Conservation (phyloP, 2,113 vertebrate species). For the Vidua macroura region DNA sequence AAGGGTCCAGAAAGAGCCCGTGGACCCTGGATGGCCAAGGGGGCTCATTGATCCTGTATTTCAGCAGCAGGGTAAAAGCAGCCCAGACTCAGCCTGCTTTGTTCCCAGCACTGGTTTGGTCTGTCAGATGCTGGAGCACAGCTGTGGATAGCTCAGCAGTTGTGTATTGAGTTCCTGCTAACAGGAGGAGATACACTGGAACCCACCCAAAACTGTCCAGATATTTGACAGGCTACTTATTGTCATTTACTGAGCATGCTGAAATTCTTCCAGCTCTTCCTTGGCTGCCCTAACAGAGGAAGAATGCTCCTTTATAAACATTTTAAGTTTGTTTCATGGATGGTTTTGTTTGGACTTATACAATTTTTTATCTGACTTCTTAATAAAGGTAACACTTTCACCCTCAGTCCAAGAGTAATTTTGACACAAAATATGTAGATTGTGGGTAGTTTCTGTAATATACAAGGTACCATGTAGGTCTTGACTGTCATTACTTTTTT, state of each 20-base stretch:
- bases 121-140: not conserved
- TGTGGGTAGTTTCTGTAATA: not conserved
- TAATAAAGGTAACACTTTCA: not conserved
- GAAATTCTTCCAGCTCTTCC: not conserved
- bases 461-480: rapidly evolving
- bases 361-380: not conserved
- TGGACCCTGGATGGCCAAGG: rapidly evolving
- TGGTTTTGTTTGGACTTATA: not conserved
- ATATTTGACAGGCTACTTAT: not conserved
- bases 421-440: no score
- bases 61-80: not conserved
- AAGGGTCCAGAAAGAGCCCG: rapidly evolving
- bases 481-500: not conserved
- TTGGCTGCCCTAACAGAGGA: not conserved
- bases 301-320: not conserved
- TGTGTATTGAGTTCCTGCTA: not conserved
- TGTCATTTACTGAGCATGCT: not conserved
- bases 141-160: not conserved
- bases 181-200: not conserved
- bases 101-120: not conserved
- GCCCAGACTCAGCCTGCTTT: not conserved
- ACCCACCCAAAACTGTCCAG: not conserved
- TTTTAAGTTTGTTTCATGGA: not conserved
- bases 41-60: rapidly evolving
- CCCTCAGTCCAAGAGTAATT: not conserved